Evolutionary conservation across 2,797 vertebrate genomes (phyloP), one percentile per base, ranked within the genome.

Genomic region (Danio aesculapii): DNA sequence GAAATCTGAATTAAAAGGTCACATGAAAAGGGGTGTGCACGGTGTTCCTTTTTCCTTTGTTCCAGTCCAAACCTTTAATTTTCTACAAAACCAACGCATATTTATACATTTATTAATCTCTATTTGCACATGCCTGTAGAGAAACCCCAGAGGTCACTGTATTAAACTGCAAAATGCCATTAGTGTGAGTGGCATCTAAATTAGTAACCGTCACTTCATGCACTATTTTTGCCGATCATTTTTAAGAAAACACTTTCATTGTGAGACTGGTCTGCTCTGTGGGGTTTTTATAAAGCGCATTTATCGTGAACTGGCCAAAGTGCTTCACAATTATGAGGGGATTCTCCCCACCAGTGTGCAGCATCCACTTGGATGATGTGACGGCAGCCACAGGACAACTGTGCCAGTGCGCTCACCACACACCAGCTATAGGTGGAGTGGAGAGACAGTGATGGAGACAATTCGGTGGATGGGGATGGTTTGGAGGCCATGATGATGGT

Each of bases 1-100:
- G 62, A 68, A 77, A 81, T 68, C 63, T 74, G 53, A 66, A 68
- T 81, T 67, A 81, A 72, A 80, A 80, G 59, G 69, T 80, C 69
- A 72, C 6, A 41, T 13, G 6, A 14, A 63, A 79, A 75, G 61
- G 16, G 69, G 50, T 63, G 59, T 71, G 69, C 62, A 41, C 39
- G 19, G 52, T 8, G 14, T 75, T 81, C 30, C 8, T 5, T 81
- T 58, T 16, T 49, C 52, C n/a, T 75, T 81, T 58, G 52, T 59
- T 74, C 52, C 62, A 67, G 58, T n/a, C 49, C 69, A 57, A 80
- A 55, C 69, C 68, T 53, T 57, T 73, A 21, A 80, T 72, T 80
- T 72, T 62, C 58, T 63, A 53, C 41, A 46, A 79, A 79, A 72
- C 68, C 63, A 79, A 53, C 63, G 50, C 58, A 72, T 72, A 83